Conservation (phyloP, 2,888 invertebrate genomes). For the Argyresthia albistria region DNA sequence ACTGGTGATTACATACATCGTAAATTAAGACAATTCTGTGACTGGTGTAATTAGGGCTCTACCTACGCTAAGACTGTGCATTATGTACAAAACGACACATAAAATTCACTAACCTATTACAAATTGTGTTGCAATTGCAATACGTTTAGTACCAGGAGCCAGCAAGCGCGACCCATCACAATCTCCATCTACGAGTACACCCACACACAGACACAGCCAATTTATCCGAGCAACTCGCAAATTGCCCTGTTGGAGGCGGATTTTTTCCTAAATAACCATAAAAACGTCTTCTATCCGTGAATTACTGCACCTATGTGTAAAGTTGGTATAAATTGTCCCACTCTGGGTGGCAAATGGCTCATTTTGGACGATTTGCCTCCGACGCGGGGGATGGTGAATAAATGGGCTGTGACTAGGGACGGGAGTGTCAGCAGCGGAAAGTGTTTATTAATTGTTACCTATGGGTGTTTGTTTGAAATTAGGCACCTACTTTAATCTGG, state of each 20-base stretch:
- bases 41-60: neutral
- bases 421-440: no score
- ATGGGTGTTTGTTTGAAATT: neutral
- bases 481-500: neutral
- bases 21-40: no score
- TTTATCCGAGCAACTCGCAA: constrained; percentile 70
- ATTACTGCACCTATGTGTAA: constrained; percentile 52
- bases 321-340: constrained; percentile 53
- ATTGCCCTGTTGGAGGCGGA: constrained; percentile 55
- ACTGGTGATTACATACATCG: no score
- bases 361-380: constrained; percentile 50
- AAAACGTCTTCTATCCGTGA: constrained; percentile 65
- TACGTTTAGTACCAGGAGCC: no score
- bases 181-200: no score
- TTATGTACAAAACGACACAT: no score
- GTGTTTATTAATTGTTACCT: neutral
- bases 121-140: no score
- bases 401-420: constrained; percentile 29
- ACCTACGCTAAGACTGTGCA: no score
- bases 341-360: constrained; percentile 59
- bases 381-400: constrained; percentile 37
- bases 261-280: constrained; percentile 71
- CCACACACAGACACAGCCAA: constrained; percentile 23
- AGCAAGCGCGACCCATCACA: no score
- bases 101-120: no score